Evolutionary conservation across 1,140 invertebrate genomes (phyloP), one percentile per base, ranked within the genome.

Genomic region (Sycophaga agraensis): DNA sequence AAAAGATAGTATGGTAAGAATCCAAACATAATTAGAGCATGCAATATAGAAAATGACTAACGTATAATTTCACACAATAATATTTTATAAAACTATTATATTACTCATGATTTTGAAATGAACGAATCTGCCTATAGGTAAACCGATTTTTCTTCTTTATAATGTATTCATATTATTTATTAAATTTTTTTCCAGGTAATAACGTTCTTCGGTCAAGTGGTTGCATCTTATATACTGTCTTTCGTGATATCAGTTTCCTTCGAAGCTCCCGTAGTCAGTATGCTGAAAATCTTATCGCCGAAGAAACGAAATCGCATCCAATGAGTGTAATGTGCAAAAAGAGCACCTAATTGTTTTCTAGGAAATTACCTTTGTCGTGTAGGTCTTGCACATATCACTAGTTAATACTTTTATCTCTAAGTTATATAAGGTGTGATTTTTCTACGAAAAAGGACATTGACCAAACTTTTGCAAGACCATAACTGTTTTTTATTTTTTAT

Each of bases 261-360:
- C 71, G 91, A 93, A 81, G 91, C 91, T 51, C 91, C 91, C 21
- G 84, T 91, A 35, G 91, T 93, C 51, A 90, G 89, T 66, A 89
- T 92, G 86, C 82, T 93, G n/a, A 90, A 91, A 78, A 90, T 92
- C 65, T 72, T 92, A 6, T 84, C 88, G 6, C 89, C 89, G 31
- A 86, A 84, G 66, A 83, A 85, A 70, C 83, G 84, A 65, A 85
- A 84, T 67, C 68, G 76, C 49, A 76, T 82, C 53, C 72, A 75
- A 59, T 77, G 63, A 74, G 26, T 12, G 31, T 34, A n/a, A n/a
- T 22, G 11, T 11, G 21, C 2, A n/a, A 50, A 31, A 51, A 42
- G 24, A 50, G 31, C 55, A 51, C 11, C 4, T 9, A 45, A 24
- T 3, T 19, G 5, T 16, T 31, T 9, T 34, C 8, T 22, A 8